A percentile compares a stretch with the other conserved stretches of the same genome.
Conservation (phyloP, 2,888 invertebrate genomes). For the Agelastica alni region DNA sequence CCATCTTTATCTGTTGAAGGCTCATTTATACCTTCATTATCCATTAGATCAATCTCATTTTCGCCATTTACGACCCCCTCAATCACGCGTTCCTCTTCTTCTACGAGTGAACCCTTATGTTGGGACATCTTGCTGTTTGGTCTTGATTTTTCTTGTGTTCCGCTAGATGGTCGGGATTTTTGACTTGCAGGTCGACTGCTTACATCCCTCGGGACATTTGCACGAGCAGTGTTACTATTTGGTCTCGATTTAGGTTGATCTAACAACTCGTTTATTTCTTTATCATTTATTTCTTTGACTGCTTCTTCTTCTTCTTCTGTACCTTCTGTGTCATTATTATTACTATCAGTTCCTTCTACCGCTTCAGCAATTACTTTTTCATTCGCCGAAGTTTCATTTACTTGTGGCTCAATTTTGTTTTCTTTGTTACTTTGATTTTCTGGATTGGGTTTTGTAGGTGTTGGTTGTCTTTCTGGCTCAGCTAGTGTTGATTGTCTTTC, state of each 20-base stretch:
- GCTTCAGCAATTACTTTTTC: conserved; percentile 14
- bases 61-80: conserved; percentile 56
- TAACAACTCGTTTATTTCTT: no score
- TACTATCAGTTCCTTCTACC: conserved; percentile 25
- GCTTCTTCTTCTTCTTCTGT: conserved; percentile 30
- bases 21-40: conserved; percentile 57
- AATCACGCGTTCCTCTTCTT: conserved; percentile 51
- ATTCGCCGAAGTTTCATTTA: not conserved
- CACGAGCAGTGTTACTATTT: not conserved
- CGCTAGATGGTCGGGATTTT: conserved; percentile 23
- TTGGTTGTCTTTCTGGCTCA: conserved; percentile 21
- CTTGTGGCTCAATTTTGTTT: conserved; percentile 33
- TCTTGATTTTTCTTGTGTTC: conserved; percentile 11
- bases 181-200: conserved; percentile 22
- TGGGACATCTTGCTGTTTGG: conserved; percentile 22
- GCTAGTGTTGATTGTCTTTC: not conserved
- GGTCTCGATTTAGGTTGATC: conserved; percentile 10
- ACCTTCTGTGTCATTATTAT: conserved; percentile 26
- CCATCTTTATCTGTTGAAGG: conserved; percentile 60
- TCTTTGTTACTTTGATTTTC: conserved; percentile 35
- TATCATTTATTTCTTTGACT: conserved; percentile 7
- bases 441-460: conserved; percentile 28
- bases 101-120: conserved; percentile 27
- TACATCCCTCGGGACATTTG: not conserved
- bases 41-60: conserved; percentile 55